A percentile compares a stretch with the other conserved stretches of the same genome.
Conservation (phyloP, 2,797 vertebrate species). For the Sebastes jordani region DNA sequence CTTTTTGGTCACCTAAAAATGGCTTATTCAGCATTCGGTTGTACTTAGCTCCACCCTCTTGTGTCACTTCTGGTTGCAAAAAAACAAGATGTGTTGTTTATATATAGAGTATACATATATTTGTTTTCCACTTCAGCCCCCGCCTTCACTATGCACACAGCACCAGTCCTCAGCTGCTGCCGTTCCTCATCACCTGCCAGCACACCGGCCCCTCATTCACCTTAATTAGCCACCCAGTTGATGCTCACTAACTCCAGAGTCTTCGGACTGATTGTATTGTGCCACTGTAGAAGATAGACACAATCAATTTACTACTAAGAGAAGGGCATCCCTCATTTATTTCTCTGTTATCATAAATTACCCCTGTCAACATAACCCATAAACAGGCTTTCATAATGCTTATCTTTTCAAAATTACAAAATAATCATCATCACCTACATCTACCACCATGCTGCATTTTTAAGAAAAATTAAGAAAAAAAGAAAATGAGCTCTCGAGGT, state of each 20-base stretch:
- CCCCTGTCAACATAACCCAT: not conserved
- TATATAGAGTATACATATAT: no score
- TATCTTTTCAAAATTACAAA: not conserved
- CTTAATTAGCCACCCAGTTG: conserved; percentile 35
- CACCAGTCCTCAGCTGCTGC: conserved; percentile 36
- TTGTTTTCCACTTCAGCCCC: not conserved
- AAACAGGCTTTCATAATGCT: not conserved
- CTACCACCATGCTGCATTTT: not conserved
- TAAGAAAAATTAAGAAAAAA: not conserved
- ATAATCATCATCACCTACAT: not conserved
- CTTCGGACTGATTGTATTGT: conserved; percentile 6
- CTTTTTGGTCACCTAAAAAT: no score
- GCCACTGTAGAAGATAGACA: not conserved
- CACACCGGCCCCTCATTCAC: conserved; percentile 49
- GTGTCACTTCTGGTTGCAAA: no score
- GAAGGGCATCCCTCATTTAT: not conserved
- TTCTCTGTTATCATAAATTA: not conserved
- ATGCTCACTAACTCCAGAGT: conserved; percentile 6
- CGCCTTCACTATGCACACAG: not conserved
- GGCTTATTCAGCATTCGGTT: no score
- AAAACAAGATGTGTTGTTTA: no score
- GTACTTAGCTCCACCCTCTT: no score
- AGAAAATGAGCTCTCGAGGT: conserved; percentile 39
- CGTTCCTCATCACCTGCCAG: conserved; percentile 37
- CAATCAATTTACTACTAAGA: not conserved